Evolutionary conservation across 1,140 invertebrate genomes (phyloP).

Genomic region (Pristionchus pacificus): DNA sequence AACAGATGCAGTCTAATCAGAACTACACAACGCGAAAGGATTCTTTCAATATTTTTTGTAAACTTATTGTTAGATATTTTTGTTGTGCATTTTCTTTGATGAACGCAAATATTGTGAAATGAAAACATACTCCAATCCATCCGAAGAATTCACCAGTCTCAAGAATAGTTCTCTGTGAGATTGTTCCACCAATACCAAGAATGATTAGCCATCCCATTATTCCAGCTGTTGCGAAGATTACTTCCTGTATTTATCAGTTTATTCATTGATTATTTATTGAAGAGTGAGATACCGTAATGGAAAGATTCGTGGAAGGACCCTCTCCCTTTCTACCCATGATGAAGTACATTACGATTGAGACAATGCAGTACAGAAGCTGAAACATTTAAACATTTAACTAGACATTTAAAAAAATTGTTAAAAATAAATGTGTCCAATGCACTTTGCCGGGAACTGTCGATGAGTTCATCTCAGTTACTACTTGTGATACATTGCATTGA

Average conservation of each 20-base stretch:
- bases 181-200: slow-evolving; percentile 35
- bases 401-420: too few species aligned
- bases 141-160: slow-evolving; percentile 40
- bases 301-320: slow-evolving; percentile 30
- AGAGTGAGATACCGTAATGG: slow-evolving; percentile 34
- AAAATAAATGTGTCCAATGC: too few species aligned
- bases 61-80: neutral
- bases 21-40: neutral
- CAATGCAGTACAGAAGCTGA: slow-evolving; percentile 37
- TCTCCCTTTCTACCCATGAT: slow-evolving; percentile 24
- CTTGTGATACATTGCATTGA: too few species aligned
- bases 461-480: too few species aligned
- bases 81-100: neutral
- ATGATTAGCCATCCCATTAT: slow-evolving; percentile 41
- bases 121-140: slow-evolving; percentile 31
- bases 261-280: too few species aligned
- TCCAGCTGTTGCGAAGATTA: slow-evolving; percentile 35
- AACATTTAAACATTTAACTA: too few species aligned
- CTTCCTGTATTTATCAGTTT: slow-evolving; percentile 35
- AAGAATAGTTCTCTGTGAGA: slow-evolving; percentile 38
- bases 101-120: neutral
- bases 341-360: slow-evolving; percentile 34
- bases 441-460: too few species aligned
- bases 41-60: neutral
- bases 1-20: neutral